These are phyloP conservation scores for Dromas ardeola DNA, from an alignment of 2,113 vertebrate genomes.

Conservation along the genomic window DNA sequence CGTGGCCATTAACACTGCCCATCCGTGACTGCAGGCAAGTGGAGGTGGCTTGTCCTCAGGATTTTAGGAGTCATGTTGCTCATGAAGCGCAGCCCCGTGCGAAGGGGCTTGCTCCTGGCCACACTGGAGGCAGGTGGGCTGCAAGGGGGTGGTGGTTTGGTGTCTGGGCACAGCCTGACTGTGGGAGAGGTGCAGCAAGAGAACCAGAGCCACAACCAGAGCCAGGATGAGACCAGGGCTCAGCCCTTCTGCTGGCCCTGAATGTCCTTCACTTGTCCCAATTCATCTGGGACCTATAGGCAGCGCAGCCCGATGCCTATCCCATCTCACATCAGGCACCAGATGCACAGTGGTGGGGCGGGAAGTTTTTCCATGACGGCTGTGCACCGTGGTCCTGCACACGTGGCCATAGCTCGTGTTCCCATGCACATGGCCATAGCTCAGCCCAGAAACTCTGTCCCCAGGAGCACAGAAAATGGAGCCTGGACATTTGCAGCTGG, in stretches of 20 bases:
- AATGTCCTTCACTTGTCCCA: background rate
- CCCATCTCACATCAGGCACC: background rate
- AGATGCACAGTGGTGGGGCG: background rate
- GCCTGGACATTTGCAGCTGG: fast-evolving
- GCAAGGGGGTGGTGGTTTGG: background rate
- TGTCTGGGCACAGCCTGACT: background rate
- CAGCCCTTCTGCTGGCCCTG: background rate
- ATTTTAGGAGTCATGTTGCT: background rate
- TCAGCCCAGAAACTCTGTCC: background rate
- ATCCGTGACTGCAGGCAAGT: background rate
- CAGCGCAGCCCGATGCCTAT: fast-evolving
- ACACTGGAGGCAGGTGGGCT: fast-evolving
- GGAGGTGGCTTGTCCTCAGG: background rate
- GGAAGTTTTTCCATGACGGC: fast-evolving
- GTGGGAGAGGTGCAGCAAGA: background rate
- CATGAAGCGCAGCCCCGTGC: fast-evolving
- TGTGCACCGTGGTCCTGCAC: background rate
- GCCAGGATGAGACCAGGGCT: background rate
- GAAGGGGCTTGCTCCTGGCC: fast-evolving
- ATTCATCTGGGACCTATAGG: background rate
- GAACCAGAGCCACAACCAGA: background rate
- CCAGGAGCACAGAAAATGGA: background rate
- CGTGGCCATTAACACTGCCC: background rate
- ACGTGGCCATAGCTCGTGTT: fast-evolving
- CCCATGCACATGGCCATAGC: fast-evolving